Base-by-base conservation (phyloP, 2,113 vertebrate genomes). In the Solea solea region DNA sequence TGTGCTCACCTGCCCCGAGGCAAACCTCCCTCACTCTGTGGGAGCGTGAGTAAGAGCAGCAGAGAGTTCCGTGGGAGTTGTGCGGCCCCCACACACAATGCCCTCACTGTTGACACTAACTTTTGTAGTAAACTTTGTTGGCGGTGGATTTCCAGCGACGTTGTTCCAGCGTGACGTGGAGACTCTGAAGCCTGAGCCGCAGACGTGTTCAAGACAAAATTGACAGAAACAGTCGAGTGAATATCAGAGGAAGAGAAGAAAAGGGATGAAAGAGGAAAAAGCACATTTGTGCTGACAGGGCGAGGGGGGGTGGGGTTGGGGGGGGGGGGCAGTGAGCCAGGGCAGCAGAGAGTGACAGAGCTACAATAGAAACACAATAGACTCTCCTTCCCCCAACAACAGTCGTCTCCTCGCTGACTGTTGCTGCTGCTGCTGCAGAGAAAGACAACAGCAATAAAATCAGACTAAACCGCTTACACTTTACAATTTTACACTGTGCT, bases 341-440 rank as follows among this genome's bases (percentile, higher is more conserved):
- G 79, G 88, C 88, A 88, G 80, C 85, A 81, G 89, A 90, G 90
- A 86, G 87, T 90, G 86, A 93, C 91, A 70, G 81, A 87, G 74
- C 83, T 39, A 91, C 90, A 91, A 90, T 79, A 85, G 88, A 64
- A 81, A 84, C 87, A 91, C 87, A 90, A 89, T 89, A 72, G 76
- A 74, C 82, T 53, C 74, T 72, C 74, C 69, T 72, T 61, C 83
- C 77, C 79, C 80, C 63, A 85, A 68, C 66, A 72, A 59, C 82
- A 85, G 72, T 79, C 83, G 74, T 81, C 86, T 84, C 85, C 81
- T 87, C 84, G 10, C 82, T 85, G 86, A 78, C 51, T 78, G 77
- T 83, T 85, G 63, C 84, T 82, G 85, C 84, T 76, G 27, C 74
- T 46, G 88, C 86, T 89, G 84, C 83, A 78, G 81, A 87, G 83